Evolutionary conservation across 2,113 vertebrate genomes (phyloP).

Genomic region (Ctenodactylus gundi): DNA sequence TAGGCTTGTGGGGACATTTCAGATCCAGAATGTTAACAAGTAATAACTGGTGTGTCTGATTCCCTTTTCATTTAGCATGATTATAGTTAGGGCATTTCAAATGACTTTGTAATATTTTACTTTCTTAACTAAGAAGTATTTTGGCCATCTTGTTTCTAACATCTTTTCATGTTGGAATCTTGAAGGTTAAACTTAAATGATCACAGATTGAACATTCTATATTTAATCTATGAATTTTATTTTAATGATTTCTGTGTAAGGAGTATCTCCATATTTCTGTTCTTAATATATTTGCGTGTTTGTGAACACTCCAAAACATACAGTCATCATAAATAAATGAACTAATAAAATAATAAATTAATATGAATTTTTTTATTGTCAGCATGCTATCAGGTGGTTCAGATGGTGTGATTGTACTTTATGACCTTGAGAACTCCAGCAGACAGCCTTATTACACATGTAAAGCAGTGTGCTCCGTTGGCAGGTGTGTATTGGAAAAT

Average conservation of each 20-base stretch:
- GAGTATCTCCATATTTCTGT: constrained; percentile 24
- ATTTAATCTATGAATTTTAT: too few species aligned
- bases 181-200: constrained; percentile 32
- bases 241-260: too few species aligned
- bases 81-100: constrained; percentile 35
- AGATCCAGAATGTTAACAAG: too few species aligned
- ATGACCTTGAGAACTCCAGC: constrained; percentile 95
- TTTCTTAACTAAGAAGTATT: background rate
- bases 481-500: constrained; percentile 86
- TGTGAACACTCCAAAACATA: constrained; percentile 11
- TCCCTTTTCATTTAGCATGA: constrained; percentile 34
- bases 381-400: constrained; percentile 98
- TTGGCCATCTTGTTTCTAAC: constrained; percentile 27
- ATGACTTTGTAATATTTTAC: constrained; percentile 15
- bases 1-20: too few species aligned
- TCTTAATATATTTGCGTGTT: background rate
- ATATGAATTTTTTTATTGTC: constrained; percentile 75
- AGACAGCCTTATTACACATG: constrained; percentile 92
- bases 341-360: constrained; percentile 51
- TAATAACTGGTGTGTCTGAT: background rate
- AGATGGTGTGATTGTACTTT: constrained; percentile 95
- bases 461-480: constrained; percentile 92
- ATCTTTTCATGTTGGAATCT: constrained; percentile 5
- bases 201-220: constrained; percentile 24
- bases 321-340: background rate